A percentile compares a stretch with the other conserved stretches of the same genome.
Evolutionary conservation across 1,140 invertebrate species (phyloP).

Genomic region (Paracyclopina nana): DNA sequence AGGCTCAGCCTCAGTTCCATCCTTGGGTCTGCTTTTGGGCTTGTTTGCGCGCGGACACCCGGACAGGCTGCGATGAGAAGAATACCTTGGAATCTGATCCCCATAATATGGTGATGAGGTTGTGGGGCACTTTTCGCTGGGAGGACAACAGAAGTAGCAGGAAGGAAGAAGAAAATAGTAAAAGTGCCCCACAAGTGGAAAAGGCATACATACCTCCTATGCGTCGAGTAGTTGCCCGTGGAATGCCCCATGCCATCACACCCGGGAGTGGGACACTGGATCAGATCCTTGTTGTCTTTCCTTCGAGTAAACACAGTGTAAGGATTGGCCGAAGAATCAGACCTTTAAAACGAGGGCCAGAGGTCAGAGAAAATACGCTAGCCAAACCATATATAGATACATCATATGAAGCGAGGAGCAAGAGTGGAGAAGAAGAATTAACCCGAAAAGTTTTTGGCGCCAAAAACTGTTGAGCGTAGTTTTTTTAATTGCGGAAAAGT

Average conservation of each 20-base stretch:
- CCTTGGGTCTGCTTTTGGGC: slow-evolving; percentile 61
- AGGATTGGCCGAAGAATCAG: neutral
- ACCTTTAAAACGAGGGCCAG: too few species aligned
- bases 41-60: slow-evolving; percentile 72
- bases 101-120: slow-evolving; percentile 50
- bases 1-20: slow-evolving; percentile 73
- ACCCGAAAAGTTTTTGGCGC: too few species aligned
- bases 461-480: too few species aligned
- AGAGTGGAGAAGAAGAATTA: too few species aligned
- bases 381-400: too few species aligned
- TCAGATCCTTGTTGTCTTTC: slow-evolving; percentile 6
- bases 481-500: too few species aligned
- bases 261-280: slow-evolving; percentile 44
- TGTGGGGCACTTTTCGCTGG: slow-evolving; percentile 47
- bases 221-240: slow-evolving; percentile 51
- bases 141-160: too few species aligned
- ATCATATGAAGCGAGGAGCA: too few species aligned
- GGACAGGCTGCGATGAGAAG: slow-evolving; percentile 48
- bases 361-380: too few species aligned
- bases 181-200: too few species aligned
- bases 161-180: too few species aligned
- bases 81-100: slow-evolving; percentile 31
- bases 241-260: slow-evolving; percentile 53
- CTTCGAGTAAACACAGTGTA: slow-evolving; percentile 5
- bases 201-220: slow-evolving; percentile 45